A percentile compares a stretch with the other conserved stretches of the same genome.
These are phyloP conservation scores for Poicephalus gulielmi DNA, from an alignment of 2,113 vertebrate species.

Conservation along the genomic window DNA sequence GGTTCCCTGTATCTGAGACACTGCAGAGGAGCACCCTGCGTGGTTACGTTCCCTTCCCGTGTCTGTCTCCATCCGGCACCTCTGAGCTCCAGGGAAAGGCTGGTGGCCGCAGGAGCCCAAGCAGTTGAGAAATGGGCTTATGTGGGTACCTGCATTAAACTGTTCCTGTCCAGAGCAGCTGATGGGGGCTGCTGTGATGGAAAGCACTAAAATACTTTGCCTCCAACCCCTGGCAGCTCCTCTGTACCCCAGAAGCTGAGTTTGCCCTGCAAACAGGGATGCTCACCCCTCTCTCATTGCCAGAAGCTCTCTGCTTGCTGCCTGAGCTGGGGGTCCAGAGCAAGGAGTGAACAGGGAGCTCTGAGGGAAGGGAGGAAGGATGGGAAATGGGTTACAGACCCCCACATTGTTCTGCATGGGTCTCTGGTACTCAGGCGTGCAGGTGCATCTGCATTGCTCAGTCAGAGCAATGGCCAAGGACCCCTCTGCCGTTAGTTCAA, in stretches of 20 bases:
- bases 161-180: neutral
- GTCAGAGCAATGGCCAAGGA: neutral
- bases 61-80: neutral
- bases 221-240: accelerated
- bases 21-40: accelerated
- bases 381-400: accelerated
- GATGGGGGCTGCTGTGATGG: neutral
- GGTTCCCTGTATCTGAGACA: neutral
- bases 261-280: neutral
- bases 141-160: accelerated
- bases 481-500: neutral
- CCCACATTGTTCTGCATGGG: neutral
- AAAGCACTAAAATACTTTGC: neutral
- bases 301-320: neutral
- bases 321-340: neutral
- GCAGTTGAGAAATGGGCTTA: neutral
- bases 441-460: accelerated
- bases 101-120: neutral
- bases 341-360: neutral
- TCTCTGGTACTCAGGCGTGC: neutral
- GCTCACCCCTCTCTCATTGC: neutral
- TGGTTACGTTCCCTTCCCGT: neutral
- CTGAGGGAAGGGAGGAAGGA: neutral
- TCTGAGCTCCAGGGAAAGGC: neutral
- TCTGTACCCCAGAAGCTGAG: accelerated